These are phyloP conservation scores for Luperina nickerlii DNA, from an alignment of 2,888 invertebrate species.

Conservation along the genomic window DNA sequence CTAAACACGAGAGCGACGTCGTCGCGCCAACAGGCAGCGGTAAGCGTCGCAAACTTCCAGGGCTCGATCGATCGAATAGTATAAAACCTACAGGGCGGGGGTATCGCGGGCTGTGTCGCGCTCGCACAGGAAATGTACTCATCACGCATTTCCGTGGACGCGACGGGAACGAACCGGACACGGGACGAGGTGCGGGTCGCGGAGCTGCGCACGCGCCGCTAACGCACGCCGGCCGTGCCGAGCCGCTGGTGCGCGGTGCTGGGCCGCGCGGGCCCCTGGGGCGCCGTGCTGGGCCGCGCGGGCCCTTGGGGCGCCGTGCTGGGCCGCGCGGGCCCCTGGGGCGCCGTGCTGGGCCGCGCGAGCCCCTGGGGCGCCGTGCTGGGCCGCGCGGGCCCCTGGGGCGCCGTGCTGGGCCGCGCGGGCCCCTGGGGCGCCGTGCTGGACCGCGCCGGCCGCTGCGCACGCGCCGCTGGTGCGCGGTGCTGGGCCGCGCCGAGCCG, in stretches of 20 bases:
- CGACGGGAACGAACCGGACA: not conserved
- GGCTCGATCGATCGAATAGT: slow-evolving; percentile 55
- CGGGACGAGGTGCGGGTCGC: not conserved
- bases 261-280: slow-evolving; percentile 69
- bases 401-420: slow-evolving; percentile 57
- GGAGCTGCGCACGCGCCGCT: slow-evolving; percentile 49
- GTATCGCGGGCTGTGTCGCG: slow-evolving; percentile 46
- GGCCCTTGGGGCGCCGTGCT: no score
- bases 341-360: no score
- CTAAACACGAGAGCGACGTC: slow-evolving; percentile 6
- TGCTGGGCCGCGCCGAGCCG: slow-evolving; percentile 80
- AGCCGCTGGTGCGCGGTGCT: slow-evolving; percentile 72
- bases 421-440: no score
- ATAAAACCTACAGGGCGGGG: slow-evolving; percentile 64
- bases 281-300: no score
- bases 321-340: no score
- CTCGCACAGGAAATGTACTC: slow-evolving; percentile 38
- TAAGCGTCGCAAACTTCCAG: slow-evolving; percentile 45
- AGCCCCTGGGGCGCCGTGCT: no score
- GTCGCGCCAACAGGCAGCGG: slow-evolving; percentile 6
- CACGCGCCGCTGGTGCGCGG: slow-evolving; percentile 73
- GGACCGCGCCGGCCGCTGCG: slow-evolving; percentile 70
- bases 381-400: no score
- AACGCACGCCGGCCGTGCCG: slow-evolving; percentile 72
- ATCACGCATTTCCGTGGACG: slow-evolving; percentile 33